Evolutionary conservation across 2,888 invertebrate species (phyloP), one percentile per base, ranked within the genome.

Genomic region (Eumerus sabulonum): DNA sequence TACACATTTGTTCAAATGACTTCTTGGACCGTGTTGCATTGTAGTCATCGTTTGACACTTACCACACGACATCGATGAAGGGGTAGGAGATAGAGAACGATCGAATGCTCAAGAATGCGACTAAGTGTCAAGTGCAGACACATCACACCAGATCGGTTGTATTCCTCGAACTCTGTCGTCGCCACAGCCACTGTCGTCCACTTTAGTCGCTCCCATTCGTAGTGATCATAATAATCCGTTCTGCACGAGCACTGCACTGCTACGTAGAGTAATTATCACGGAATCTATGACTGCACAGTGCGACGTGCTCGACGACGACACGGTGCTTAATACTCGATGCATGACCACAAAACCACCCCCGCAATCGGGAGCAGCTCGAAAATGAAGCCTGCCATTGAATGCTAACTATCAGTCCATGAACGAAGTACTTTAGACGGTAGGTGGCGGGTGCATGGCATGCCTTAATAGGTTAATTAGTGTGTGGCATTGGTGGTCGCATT

Each of bases 91-190:
- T 54, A 27, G 19, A 48, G 9, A n/a, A 5, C 2, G 12, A 2
- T 4, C 12, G 18, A 35, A 11, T 12, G 45, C 74, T 63, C n/a
- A 67, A 57, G 76, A 77, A 72, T 72, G 76, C 60, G 60, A 72
- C 72, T 57, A 66, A 72, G 76, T 77, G 76, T 77, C 76, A 72
- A 77, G 72, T 77, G 72, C 76, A 59, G 63, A 76, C 76, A 67
- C 56, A 71, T 66, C 60, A 57, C 57, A 67, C 50, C 19, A 18
- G 47, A 59, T 76, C 48, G n/a, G 45, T 53, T 17, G n/a, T 40
- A 9, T 16, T 13, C 35, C 5, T 1, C 64, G 12, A 9, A 51
- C 17, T 9, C 38, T 64, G 47, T 40, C 14, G 13, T 27, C 27
- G 27, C 7, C 27, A n/a, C n/a, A n/a, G 27, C 7, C 38, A 38